A percentile compares a stretch with the other conserved stretches of the same genome.
Conservation (phyloP, 1,140 invertebrate species). For the Pogonus chalceus region DNA sequence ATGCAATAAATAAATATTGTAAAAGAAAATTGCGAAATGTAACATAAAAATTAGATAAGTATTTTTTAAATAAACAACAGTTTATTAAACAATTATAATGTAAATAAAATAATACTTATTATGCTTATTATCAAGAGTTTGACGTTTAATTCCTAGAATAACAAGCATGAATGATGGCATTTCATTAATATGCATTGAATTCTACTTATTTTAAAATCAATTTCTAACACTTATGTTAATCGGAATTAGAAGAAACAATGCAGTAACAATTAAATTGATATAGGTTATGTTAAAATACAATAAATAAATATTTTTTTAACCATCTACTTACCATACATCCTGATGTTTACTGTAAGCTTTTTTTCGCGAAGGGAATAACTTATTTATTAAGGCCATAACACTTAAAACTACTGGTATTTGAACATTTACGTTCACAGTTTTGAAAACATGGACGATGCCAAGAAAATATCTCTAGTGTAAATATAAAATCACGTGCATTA, state of each 20-base stretch:
- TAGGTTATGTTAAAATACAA: constrained; percentile 13
- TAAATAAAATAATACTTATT: too few species aligned
- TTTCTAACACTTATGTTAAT: constrained; percentile 18
- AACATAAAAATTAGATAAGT: too few species aligned
- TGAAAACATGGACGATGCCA: constrained; percentile 25
- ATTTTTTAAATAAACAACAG: too few species aligned
- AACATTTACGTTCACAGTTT: constrained; percentile 27
- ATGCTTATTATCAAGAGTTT: too few species aligned
- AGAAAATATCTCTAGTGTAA: constrained; percentile 35
- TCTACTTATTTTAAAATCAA: background rate
- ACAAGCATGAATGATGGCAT: too few species aligned
- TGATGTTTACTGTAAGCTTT: constrained; percentile 22
- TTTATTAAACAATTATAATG: too few species aligned
- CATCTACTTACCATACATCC: constrained; percentile 19
- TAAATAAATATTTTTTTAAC: constrained; percentile 14
- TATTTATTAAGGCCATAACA: constrained; percentile 43
- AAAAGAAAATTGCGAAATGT: too few species aligned
- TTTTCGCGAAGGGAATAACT: constrained; percentile 34
- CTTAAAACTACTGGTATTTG: constrained; percentile 25
- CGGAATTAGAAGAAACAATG: constrained; percentile 16
- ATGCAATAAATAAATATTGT: too few species aligned
- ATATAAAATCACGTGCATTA: constrained; percentile 48
- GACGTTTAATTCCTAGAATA: too few species aligned
- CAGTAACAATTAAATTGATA: constrained; percentile 7
- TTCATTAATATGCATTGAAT: background rate